Evolutionary conservation across 2,797 vertebrate genomes (phyloP).

Genomic region (Carcharodon carcharias): DNA sequence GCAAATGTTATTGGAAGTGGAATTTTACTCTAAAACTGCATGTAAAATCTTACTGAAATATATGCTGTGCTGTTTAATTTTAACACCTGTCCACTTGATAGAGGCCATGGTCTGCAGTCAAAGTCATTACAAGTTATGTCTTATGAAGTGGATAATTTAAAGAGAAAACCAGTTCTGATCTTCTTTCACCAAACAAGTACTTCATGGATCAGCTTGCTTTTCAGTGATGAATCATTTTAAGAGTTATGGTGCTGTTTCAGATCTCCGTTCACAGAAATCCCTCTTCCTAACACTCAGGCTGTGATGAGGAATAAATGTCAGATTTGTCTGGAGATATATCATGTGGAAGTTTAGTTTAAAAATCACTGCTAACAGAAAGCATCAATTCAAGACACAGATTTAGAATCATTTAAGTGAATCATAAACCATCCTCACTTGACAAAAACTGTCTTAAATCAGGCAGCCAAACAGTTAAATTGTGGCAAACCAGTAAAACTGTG

Average conservation of each 20-base stretch:
- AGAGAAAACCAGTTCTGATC: neutral
- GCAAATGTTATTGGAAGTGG: neutral
- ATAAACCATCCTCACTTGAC: neutral
- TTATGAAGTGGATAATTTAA: conserved; percentile 13
- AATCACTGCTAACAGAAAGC: neutral
- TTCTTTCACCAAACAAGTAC: neutral
- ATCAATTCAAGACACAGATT: neutral
- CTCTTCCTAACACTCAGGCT: neutral
- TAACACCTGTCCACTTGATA: neutral
- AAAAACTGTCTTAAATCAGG: neutral
- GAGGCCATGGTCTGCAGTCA: neutral
- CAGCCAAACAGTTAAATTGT: neutral
- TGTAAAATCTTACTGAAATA: neutral
- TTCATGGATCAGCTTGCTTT: neutral
- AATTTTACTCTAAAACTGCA: neutral
- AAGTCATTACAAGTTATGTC: neutral
- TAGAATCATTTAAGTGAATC: neutral
- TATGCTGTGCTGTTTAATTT: neutral
- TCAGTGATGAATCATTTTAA: neutral
- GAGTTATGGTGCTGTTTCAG: neutral
- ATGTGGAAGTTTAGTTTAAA: conserved; percentile 8
- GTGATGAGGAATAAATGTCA: neutral
- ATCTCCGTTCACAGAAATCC: neutral
- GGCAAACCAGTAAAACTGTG: neutral
- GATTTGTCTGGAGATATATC: neutral